A percentile compares a stretch with the other conserved stretches of the same genome.
Evolutionary conservation across 2,113 vertebrate genomes (phyloP).

Genomic region (Muscicapa adusta): DNA sequence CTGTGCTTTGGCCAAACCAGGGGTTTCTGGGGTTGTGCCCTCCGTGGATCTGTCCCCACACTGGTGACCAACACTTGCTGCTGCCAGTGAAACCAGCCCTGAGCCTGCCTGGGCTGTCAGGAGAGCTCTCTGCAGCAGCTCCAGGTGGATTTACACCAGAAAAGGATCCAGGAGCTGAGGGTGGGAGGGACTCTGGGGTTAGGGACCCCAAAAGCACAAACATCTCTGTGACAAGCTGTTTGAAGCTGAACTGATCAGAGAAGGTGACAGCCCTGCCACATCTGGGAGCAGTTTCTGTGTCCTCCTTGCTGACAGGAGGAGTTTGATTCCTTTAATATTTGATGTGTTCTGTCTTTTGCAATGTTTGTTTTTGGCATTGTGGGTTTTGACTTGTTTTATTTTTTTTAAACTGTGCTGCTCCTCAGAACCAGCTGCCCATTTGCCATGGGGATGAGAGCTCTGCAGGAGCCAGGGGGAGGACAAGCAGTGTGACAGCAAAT

Average conservation of each 20-base stretch:
- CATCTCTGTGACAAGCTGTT: slow-evolving; percentile 32
- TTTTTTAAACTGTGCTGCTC: background rate
- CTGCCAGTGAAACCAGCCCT: background rate
- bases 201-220: background rate
- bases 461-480: background rate
- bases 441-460: background rate
- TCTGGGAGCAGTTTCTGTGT: background rate
- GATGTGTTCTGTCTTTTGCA: slow-evolving; percentile 37
- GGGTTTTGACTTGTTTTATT: background rate
- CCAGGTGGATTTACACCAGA: background rate
- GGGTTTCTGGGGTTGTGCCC: background rate
- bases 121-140: background rate
- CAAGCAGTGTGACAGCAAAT: background rate
- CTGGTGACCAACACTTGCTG: background rate
- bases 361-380: background rate
- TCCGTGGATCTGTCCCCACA: rapidly evolving
- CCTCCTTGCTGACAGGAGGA: slow-evolving; percentile 29
- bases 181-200: background rate
- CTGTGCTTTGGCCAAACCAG: background rate
- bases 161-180: background rate
- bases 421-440: background rate
- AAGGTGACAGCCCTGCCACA: background rate
- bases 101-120: background rate
- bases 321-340: slow-evolving; percentile 56
- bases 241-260: slow-evolving; percentile 15